Base-by-base conservation (phyloP, 1,140 invertebrate genomes). In the Piezodorus guildinii region DNA sequence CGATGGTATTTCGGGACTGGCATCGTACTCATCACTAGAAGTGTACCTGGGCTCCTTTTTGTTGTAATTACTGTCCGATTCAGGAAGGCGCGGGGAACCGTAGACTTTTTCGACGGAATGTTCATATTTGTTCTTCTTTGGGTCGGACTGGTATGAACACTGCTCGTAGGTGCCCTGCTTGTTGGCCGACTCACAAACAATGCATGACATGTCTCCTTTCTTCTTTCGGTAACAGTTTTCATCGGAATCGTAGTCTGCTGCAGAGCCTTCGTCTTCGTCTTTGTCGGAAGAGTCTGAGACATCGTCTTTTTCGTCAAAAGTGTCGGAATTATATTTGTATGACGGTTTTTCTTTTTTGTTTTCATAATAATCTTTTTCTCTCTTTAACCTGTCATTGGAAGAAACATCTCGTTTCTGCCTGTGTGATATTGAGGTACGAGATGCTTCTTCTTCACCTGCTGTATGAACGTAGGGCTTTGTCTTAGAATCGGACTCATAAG, bases 141-240 rank as follows among this genome's bases (percentile, higher is more conserved):
- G 85, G 67, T 82, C 79, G 17, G 81, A 79, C 2, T 79, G 78
- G 72, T 86, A 87, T 0, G 81, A 81, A 69, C 85, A 87, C 39
- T 82, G 81, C 74, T 88, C 84, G 64, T 80, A 87, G 65, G 83
- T 84, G 6, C 80, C 84, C 19, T 84, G 83, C 0, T 79, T 85
- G 71, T 83, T 81, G 0, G 80, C 77, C 69, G 87, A 79, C 68
- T 81, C 80, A 69, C 86, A 88, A 3, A 83, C 73, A 45, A 77
- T 82, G 68, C 86, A 88, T 8, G 76, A 79, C 76, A 83, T 81
- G 14, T 79, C 79, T 68, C 82, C 80, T 69, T 77, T 84, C 58
- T 78, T 72, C 0, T 84, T 75, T 71, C 84, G 78, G 66, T 79
- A 76, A 66, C 85, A 86, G 67, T 80, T 78, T 62, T 77, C 79